Base-by-base conservation (phyloP, 1,140 invertebrate genomes). In the Drosophila kanapiae region DNA sequence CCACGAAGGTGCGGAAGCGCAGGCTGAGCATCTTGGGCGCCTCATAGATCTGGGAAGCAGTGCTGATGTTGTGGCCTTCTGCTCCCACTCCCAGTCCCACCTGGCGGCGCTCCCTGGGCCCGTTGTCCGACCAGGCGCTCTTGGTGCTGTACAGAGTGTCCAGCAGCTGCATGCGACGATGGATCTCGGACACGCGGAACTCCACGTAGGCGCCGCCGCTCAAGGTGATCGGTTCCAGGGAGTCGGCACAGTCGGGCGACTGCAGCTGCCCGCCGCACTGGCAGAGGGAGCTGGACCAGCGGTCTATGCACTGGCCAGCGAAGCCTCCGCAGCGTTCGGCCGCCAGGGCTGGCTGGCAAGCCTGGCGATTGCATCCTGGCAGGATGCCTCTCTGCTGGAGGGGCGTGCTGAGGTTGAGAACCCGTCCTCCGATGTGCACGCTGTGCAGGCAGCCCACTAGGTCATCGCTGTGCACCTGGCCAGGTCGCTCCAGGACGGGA, bases 401-500 rank as follows among this genome's bases (percentile, higher is more conserved):
- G 0, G 97, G 97, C 78, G 95, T 95, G 18, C 96, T 96, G 54
- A 98, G 92, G 86, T 98, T 98, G 2, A 98, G 83, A 1, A 95
- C 92, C 11, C 96, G 94, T 9, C 97, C 97, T 88, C 98, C 98
- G 37, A 99, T 95, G 0, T 96, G 95, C 1, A 99, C 96, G 72
- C 97, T 97, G 81, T 98, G 97, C 57, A 99, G 95, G 85, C 98
- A 99, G 3, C 98, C 98, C 38, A 99, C 95, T 56, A 99, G 96
- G 92, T 99, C 98, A 87, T 99, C 97, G 0, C 97, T 96, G 72
- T 96, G 95, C 27, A 99, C 95, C 94, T 98, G 97, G 1, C 97
- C 97, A 0, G 97, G 96, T 59, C 97, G 94, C 92, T 98, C 96
- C 9, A 98, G 92, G 0, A 98, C 95, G 1, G 97, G 96, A 93